These are phyloP conservation scores for Microctenopoma steveboyesi DNA, from an alignment of 2,797 vertebrate species.

Conservation along the genomic window DNA sequence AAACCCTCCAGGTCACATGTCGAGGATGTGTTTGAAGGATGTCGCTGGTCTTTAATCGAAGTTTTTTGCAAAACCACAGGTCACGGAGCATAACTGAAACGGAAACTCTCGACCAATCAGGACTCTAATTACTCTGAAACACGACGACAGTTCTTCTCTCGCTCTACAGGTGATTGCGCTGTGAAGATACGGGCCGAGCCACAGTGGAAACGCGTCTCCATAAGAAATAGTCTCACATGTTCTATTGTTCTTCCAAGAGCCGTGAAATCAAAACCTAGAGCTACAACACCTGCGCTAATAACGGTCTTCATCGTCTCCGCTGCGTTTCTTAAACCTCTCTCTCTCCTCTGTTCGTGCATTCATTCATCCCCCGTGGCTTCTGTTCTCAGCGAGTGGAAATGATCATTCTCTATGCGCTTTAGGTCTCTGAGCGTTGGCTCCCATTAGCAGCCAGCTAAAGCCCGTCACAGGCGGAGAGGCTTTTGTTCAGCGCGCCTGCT, in stretches of 20 bases:
- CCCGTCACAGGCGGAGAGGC: conserved; percentile 26
- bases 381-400: conserved; percentile 25
- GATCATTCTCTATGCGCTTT: conserved; percentile 26
- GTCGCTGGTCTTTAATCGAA: too few species aligned
- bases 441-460: conserved; percentile 47
- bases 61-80: too few species aligned
- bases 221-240: conserved; percentile 33
- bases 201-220: conserved; percentile 13
- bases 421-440: conserved; percentile 31
- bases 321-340: conserved; percentile 37
- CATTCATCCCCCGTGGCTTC: conserved; percentile 44
- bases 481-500: conserved; percentile 34
- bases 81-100: too few species aligned
- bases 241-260: conserved; percentile 40
- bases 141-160: too few species aligned
- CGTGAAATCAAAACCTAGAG: conserved; percentile 33
- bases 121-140: too few species aligned
- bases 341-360: conserved; percentile 22
- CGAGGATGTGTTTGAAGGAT: too few species aligned
- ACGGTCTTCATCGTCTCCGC: conserved; percentile 31
- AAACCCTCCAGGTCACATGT: too few species aligned
- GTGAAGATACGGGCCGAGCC: conserved; percentile 8
- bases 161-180: conserved; percentile 2
- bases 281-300: conserved; percentile 46
- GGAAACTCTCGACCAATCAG: too few species aligned